phyloP scores from a whole-genome alignment of 2,113 vertebrate species.

The Cyanoderma ruficeps region DNA sequence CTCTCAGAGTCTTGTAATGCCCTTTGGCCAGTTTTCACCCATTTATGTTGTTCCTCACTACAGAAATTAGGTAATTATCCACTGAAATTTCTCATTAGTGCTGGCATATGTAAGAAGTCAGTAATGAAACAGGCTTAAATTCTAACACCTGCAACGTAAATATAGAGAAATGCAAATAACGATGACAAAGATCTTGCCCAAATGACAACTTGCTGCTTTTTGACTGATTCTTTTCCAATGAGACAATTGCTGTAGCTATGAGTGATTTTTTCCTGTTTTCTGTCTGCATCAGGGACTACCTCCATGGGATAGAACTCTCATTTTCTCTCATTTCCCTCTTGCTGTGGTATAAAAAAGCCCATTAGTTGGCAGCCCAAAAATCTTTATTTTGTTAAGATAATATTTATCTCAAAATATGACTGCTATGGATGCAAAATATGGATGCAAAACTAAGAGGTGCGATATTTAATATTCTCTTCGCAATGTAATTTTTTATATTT shows the following conservation, averaged over 20 bases:
- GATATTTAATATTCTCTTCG: neutral
- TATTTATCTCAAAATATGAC: neutral
- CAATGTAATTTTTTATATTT: neutral
- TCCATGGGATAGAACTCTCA: neutral
- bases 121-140: neutral
- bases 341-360: neutral
- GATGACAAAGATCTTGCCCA: neutral
- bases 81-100: neutral
- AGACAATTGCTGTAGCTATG: neutral
- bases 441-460: neutral
- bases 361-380: neutral
- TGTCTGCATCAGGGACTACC: neutral
- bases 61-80: neutral
- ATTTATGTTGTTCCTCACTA: neutral
- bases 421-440: neutral
- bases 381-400: neutral
- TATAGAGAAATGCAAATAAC: neutral
- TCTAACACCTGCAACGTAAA: neutral
- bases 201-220: neutral
- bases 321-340: neutral
- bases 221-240: neutral
- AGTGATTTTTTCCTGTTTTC: neutral
- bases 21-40: neutral
- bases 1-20: neutral
- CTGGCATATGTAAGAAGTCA: neutral